Evolutionary conservation across 1,140 invertebrate genomes (phyloP).

Genomic region (Panagrolaimus sp.): DNA sequence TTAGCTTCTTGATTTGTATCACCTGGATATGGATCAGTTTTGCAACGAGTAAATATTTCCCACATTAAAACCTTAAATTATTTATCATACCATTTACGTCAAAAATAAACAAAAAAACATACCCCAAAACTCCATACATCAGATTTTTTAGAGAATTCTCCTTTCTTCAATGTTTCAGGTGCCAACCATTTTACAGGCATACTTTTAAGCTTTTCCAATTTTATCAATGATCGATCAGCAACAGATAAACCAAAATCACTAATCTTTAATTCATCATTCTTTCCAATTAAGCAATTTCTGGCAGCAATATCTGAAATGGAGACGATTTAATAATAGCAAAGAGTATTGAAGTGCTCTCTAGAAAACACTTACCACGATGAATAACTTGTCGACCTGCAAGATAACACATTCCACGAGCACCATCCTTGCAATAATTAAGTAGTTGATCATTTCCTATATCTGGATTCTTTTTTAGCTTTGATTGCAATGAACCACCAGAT

Average conservation of each 20-base stretch:
- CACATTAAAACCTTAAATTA: neutral
- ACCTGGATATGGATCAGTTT: slow-evolving; percentile 78
- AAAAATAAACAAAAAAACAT: neutral
- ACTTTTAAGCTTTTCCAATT: slow-evolving; percentile 32
- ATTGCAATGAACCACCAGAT: slow-evolving; percentile 65
- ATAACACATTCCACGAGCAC: slow-evolving; percentile 91
- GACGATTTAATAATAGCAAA: too few relatives aligned
- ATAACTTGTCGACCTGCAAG: slow-evolving; percentile 86
- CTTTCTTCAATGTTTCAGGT: slow-evolving; percentile 57
- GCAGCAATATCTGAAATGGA: slow-evolving; percentile 14
- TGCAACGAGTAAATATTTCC: slow-evolving; percentile 72
- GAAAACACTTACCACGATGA: slow-evolving; percentile 63
- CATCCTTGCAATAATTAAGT: slow-evolving; percentile 72
- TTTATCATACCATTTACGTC: neutral
- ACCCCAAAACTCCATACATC: slow-evolving; percentile 93
- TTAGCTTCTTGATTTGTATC: slow-evolving; percentile 82
- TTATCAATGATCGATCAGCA: slow-evolving; percentile 21
- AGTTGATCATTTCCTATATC: slow-evolving; percentile 23
- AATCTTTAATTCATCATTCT: slow-evolving; percentile 22
- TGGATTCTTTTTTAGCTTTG: slow-evolving; percentile 14
- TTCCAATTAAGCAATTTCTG: slow-evolving; percentile 25
- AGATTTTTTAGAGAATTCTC: slow-evolving; percentile 89
- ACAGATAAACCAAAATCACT: slow-evolving; percentile 31
- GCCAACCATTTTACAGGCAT: slow-evolving; percentile 37
- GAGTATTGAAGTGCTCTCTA: neutral